Evolutionary conservation across 2,113 vertebrate species (phyloP).

Genomic region (Odocoileus virginianus): DNA sequence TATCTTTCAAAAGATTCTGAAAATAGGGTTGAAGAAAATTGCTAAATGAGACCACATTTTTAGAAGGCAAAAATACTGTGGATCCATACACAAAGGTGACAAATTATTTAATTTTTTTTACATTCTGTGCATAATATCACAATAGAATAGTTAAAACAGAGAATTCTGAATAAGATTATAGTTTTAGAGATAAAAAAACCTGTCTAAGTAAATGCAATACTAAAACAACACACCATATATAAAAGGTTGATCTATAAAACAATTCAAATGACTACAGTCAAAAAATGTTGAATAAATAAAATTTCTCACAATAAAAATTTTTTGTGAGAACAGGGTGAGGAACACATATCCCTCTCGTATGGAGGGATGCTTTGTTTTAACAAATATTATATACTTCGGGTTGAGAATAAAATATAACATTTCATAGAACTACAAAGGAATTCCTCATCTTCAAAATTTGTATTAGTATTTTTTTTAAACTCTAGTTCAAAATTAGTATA

Average conservation of each 20-base stretch:
- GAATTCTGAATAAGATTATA: background rate
- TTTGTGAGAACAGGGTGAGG: background rate
- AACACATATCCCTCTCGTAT: background rate
- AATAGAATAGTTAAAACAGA: background rate
- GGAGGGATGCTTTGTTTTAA: background rate
- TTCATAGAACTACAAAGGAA: background rate
- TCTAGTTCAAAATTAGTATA: background rate
- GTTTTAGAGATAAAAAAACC: background rate
- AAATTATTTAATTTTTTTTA: background rate
- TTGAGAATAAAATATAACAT: background rate
- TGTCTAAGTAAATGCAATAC: background rate
- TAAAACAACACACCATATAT: constrained; percentile 2
- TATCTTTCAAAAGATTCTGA: background rate
- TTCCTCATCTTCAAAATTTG: background rate
- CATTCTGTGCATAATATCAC: background rate
- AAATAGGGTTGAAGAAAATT: constrained; percentile 13
- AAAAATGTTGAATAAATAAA: background rate
- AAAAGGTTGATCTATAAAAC: background rate
- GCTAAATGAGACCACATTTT: constrained; percentile 1
- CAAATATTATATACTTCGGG: background rate
- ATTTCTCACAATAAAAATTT: background rate
- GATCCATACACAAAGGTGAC: background rate
- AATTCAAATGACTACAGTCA: background rate
- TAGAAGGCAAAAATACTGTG: background rate
- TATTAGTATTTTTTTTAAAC: constrained; percentile 13